A percentile compares a stretch with the other conserved stretches of the same genome.
Conservation (phyloP, 2,113 vertebrate genomes). For the Oryzias woworae region DNA sequence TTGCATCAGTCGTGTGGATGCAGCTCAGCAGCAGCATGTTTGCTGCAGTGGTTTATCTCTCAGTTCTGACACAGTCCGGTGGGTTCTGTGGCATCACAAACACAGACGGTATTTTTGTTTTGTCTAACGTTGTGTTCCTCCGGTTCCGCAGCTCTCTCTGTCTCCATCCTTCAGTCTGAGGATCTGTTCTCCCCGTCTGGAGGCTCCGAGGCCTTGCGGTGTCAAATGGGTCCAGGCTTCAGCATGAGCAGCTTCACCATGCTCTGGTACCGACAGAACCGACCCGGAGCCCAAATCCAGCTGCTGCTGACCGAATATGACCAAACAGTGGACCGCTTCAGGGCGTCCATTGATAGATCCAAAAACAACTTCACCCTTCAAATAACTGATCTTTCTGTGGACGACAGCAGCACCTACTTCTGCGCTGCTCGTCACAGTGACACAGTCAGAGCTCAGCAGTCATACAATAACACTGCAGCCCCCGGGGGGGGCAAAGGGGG, state of each 20-base stretch:
- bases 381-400: constrained; percentile 21
- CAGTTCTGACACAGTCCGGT: constrained; percentile 35
- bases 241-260: constrained; percentile 63
- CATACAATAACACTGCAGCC: constrained; percentile 54
- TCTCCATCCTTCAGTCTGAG: constrained; percentile 51
- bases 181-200: background rate
- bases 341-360: background rate
- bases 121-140: background rate
- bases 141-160: constrained; percentile 37
- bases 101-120: background rate
- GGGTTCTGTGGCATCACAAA: background rate
- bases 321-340: background rate
- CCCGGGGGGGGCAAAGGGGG: constrained; percentile 3
- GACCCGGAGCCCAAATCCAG: constrained; percentile 17
- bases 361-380: constrained; percentile 62
- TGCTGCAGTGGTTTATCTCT: background rate
- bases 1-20: constrained; percentile 6
- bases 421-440: constrained; percentile 71
- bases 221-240: constrained; percentile 42
- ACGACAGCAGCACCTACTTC: constrained; percentile 69
- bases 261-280: constrained; percentile 62
- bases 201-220: constrained; percentile 26
- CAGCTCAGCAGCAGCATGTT: constrained; percentile 32
- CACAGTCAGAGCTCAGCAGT: constrained; percentile 4
- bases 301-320: constrained; percentile 54